Evolutionary conservation across 2,113 vertebrate species (phyloP), one percentile per base, ranked within the genome.

Genomic region (Gallinago paraguaiae): DNA sequence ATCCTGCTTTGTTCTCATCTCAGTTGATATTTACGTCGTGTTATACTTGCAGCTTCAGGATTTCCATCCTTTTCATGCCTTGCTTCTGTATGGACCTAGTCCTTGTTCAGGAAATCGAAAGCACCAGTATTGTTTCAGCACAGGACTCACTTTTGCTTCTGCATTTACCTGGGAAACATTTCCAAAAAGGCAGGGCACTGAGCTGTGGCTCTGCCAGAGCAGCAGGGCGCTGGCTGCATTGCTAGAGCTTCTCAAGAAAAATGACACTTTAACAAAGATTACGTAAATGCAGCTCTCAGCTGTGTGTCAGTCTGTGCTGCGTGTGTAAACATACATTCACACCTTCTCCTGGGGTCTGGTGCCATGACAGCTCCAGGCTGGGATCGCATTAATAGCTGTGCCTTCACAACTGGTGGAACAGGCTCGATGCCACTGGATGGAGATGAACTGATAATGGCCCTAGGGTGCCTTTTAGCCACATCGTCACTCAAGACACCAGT

Each of bases 241-340:
- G 0, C 59, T 23, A 1, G 31, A 69, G 17, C 46, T 77, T 54
- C 24, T 81, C 69, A 25, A 69, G 53, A 48, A 46, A 81, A 92
- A 53, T 31, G 35, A 57, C 61, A 39, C 60, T 87, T 39, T 57
- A 59, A 48, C 69, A 56, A 39, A 11, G 22, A 71, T 88, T 81
- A 89, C 89, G 93, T 30, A 86, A 84, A 92, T 84, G 81, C 61
- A 90, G 7, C 86, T 90, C 87, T 82, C 61, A 19, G 84, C 45
- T 79, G 70, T 85, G 71, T 89, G 50, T 68, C 81, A 76, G 90
- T 9, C 91, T 41, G 1, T 63, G 81, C 94, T 68, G 93, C 63
- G 22, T 65, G 68, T 90, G 74, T 31, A 92, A 95, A 87, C 87
- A 82, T 25, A 68, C 65, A 45, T 84, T 95, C 84, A 65, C 87